Evolutionary conservation across 1,140 invertebrate species (phyloP).

Genomic region (Neodiprion fabricii): DNA sequence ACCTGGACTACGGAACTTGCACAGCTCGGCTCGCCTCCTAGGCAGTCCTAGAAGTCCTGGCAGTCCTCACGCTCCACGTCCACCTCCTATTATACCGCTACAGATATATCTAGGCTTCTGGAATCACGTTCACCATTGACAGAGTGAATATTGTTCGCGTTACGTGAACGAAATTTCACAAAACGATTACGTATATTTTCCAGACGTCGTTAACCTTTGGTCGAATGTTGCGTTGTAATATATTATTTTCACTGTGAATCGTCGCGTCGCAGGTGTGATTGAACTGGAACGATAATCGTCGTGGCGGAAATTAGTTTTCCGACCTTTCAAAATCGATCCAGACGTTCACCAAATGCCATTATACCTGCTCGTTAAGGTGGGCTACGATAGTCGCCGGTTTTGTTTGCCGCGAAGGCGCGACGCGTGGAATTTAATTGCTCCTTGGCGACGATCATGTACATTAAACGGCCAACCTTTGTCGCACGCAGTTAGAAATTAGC

Average conservation of each 20-base stretch:
- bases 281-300: background rate
- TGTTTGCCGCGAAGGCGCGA: background rate
- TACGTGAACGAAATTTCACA: no score
- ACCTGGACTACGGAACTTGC: slow-evolving; percentile 4
- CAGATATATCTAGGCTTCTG: background rate
- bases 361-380: background rate
- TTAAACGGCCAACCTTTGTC: no score
- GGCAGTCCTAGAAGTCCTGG: slow-evolving; percentile 4
- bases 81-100: background rate
- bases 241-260: background rate
- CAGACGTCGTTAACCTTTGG: background rate
- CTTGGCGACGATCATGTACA: background rate
- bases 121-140: background rate
- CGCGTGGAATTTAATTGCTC: background rate
- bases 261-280: background rate
- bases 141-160: background rate
- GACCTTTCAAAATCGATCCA: background rate
- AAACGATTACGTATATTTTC: background rate
- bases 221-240: background rate
- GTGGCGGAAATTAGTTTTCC: background rate
- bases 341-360: background rate
- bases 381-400: background rate
- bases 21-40: background rate
- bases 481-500: no score
- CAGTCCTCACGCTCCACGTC: slow-evolving; percentile 3